A percentile compares a stretch with the other conserved stretches of the same genome.
phyloP scores from a whole-genome alignment of 2,797 vertebrate genomes.

The Salmo trutta region DNA sequence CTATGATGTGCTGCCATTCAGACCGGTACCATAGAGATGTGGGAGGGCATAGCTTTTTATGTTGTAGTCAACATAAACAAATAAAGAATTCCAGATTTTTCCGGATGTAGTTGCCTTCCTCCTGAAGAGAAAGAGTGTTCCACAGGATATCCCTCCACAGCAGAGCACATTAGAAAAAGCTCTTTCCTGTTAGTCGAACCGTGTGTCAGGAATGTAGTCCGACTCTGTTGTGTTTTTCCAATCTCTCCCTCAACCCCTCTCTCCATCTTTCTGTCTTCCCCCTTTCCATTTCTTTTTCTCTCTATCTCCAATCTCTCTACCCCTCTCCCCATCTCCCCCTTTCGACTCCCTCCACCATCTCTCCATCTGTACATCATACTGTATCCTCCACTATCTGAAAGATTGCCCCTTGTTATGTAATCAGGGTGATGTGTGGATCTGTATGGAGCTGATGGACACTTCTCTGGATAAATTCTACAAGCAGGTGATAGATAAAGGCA shows the following conservation, averaged over 20 bases:
- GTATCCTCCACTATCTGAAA: not conserved
- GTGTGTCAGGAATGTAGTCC: slow-evolving; percentile 32
- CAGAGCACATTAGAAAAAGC: slow-evolving; percentile 12
- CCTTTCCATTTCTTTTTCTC: not conserved
- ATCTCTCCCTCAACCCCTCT: not conserved
- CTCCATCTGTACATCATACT: too few species aligned
- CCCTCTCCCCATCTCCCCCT: not conserved
- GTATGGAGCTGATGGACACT: slow-evolving; percentile 98
- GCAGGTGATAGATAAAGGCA: slow-evolving; percentile 90
- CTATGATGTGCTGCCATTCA: not conserved
- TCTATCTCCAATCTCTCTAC: not conserved
- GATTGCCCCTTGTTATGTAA: slow-evolving; percentile 3
- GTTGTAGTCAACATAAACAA: not conserved
- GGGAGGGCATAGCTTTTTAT: not conserved
- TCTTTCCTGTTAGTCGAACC: slow-evolving; percentile 45
- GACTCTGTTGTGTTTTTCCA: slow-evolving; percentile 11
- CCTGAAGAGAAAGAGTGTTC: slow-evolving; percentile 23
- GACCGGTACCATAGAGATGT: not conserved
- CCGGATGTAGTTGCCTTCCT: slow-evolving; percentile 43
- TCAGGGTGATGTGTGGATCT: slow-evolving; percentile 97
- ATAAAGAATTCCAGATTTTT: slow-evolving; percentile 4
- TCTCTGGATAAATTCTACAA: slow-evolving; percentile 99
- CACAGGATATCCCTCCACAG: slow-evolving; percentile 56
- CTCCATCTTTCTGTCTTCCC: not conserved
- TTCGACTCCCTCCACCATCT: not conserved